Evolutionary conservation across 2,113 vertebrate genomes (phyloP), one percentile per base, ranked within the genome.

Genomic region (Archilochus colubris): DNA sequence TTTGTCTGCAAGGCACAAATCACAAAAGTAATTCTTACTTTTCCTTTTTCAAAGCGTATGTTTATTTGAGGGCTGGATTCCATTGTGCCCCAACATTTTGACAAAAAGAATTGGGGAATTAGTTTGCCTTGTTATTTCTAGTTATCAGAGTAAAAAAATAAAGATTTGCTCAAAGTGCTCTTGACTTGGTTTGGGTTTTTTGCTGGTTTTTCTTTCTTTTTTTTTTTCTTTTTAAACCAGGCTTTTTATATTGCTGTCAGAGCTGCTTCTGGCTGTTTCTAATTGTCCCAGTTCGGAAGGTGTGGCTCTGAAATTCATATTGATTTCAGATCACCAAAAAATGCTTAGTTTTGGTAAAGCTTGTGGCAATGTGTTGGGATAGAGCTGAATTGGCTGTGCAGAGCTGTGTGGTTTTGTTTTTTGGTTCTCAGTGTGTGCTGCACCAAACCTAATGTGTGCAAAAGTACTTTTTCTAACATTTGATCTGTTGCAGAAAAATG

Each of bases 1-100:
- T 87, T 88, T 85, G 83, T 61, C 79, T 96, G 88, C 17, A 12
- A 94, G 92, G 89, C 80, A 93, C 81, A 95, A 88, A 93, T 93
- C 55, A 78, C 88, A 88, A 31, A 91, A 89, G 44, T 38, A 93
- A 63, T 22, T 57, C 16, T 40, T n/a, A 23, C 5, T 43, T 80
- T 89, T 48, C n/a, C 12, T 44, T 77, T 68, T 61, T 55, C 74
- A 80, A 88, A 89, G 55, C 70, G 82, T 72, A 62, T 16, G 3
- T 86, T 90, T 81, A 25, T 94, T 85, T 77, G 58, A 55, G 69
- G 55, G 31, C 15, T 50, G 59, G 12, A 40, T 88, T 89, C 78
- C 25, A 33, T 50, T n/a, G 5, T 33, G 48, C 15, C 19, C 18
- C 40, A 68, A 12, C 13, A 9, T 57, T 89, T 79, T 89, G 64